Evolutionary conservation across 2,797 vertebrate species (phyloP).

Genomic region (Alfaro cultratus): DNA sequence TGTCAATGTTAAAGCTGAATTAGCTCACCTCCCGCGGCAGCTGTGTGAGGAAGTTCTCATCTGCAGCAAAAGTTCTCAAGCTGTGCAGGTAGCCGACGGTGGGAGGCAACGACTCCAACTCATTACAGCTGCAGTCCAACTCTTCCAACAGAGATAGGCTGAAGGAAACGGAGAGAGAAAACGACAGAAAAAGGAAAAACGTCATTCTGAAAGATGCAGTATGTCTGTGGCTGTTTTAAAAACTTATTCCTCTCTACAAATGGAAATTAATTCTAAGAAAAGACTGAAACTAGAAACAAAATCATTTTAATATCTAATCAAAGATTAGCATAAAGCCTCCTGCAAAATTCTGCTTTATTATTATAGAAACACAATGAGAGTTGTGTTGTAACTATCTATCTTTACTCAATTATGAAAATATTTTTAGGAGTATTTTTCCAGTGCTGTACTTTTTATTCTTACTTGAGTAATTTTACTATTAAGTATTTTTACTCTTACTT

Average conservation of each 20-base stretch:
- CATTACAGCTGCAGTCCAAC: constrained; percentile 98
- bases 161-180: constrained; percentile 46
- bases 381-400: too few species aligned
- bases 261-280: constrained; percentile 28
- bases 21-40: constrained; percentile 90
- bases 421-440: too few species aligned
- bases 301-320: neutral
- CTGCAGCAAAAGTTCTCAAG: constrained; percentile 93
- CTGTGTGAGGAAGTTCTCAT: constrained; percentile 97
- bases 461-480: too few species aligned
- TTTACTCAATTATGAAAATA: too few species aligned
- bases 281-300: constrained; percentile 31
- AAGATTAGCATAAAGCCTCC: neutral
- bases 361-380: neutral
- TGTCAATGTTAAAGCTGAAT: neutral
- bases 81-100: constrained; percentile 95
- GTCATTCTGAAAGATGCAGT: constrained; percentile 27
- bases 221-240: constrained; percentile 22
- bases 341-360: constrained; percentile 10
- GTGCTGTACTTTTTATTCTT: too few species aligned
- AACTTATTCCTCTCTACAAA: constrained; percentile 8
- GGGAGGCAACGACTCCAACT: constrained; percentile 92
- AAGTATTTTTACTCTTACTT: too few species aligned
- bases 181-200: constrained; percentile 25
- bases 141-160: constrained; percentile 98